These are phyloP conservation scores for Drosophila repleta DNA, from an alignment of 1,140 invertebrate genomes.

Conservation along the genomic window DNA sequence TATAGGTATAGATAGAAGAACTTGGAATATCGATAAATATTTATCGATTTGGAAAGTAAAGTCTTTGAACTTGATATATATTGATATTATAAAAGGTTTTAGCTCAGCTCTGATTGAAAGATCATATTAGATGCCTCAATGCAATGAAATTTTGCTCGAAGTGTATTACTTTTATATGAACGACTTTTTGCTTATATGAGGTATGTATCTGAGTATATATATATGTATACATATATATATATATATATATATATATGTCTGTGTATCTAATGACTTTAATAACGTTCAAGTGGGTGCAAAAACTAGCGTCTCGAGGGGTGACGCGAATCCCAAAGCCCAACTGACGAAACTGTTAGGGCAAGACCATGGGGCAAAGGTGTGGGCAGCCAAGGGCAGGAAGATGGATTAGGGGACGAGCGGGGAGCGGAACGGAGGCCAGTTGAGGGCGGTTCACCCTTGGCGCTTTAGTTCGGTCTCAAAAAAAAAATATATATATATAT, in stretches of 20 bases:
- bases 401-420: background rate
- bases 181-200: background rate
- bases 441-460: constrained; percentile 20
- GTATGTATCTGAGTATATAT: background rate
- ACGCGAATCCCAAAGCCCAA: constrained; percentile 26
- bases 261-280: constrained; percentile 50
- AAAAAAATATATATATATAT: no score
- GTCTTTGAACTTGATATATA: no score
- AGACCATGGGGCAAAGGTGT: background rate
- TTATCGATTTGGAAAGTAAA: no score
- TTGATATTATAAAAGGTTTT: background rate
- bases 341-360: background rate
- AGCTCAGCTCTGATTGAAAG: no score
- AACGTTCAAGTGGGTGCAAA: constrained; percentile 46
- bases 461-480: constrained; percentile 11
- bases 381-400: background rate
- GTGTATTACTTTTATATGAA: constrained; percentile 20
- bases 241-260: constrained; percentile 12
- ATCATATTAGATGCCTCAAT: no score
- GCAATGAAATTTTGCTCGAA: constrained; percentile 1
- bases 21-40: no score
- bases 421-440: background rate
- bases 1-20: no score
- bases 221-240: constrained; percentile 9
- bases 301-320: constrained; percentile 35